Base-by-base conservation (phyloP, 1,140 invertebrate genomes). In the Zaprionus ornatus region DNA sequence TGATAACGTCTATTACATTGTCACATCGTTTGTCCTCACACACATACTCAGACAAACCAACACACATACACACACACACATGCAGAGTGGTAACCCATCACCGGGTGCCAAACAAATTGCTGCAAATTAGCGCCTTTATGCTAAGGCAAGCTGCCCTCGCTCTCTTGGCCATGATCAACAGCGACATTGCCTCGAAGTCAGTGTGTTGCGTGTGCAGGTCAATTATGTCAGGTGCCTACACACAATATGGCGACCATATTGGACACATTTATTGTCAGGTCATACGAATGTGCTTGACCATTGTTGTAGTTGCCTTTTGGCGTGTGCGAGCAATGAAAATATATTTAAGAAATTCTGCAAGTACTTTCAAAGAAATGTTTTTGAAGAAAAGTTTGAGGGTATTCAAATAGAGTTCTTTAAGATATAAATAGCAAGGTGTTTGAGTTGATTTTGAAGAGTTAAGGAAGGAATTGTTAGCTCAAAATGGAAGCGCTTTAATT, bases 121-220 rank as follows among this genome's bases (percentile, higher is more conserved):
- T 82, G 69, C 85, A 90, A 90, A 90, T 90, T 90, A 90, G 79
- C 85, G 86, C 86, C 82, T 86, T 90, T 90, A 82, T 90, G 82
- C 74, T 67, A 70, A 69, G 32, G 5, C 50, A 68, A 48, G 29
- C 56, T 61, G 66, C 23, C 42, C 52, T 61, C 32, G 55, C 15
- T 65, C 62, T 56, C 61, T 74, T 50, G 82, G 54, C 66, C 61
- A 64, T 66, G 66, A 67, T 82, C 62, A 62, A 74, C 62, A 69
- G 67, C 77, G 29, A 35, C 29, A 42, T 35, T 7, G 42, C 12
- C 25, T 45, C 4, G 9, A 25, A 23, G 25, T 17, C 29, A 6
- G 42, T 5, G 17, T 27, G 15, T 73, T 86, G 82, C 82, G 82
- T 85, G 82, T 59, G 50, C 40, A 45, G 63, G 54, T 54, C 72